Evolutionary conservation across 2,888 invertebrate species (phyloP), one percentile per base, ranked within the genome.

Genomic region (Polyploca ridens): DNA sequence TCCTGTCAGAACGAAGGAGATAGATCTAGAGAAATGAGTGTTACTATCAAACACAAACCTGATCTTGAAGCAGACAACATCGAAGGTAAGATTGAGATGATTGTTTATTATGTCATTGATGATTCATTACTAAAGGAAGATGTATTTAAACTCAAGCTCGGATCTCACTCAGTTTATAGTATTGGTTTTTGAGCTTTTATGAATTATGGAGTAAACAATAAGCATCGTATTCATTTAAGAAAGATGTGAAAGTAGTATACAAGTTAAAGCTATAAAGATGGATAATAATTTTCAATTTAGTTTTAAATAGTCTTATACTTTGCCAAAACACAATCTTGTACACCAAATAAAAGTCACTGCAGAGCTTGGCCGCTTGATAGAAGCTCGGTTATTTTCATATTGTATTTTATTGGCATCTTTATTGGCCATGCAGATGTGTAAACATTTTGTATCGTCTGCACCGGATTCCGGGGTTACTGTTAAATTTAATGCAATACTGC

Each of bases 391-490:
- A 88, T 89, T 89, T 87, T 81, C 79, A 84, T 83, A 85, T 83
- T 76, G 83, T 77, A 84, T 83, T 84, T 86, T 84, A 88, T 86
- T 80, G 78, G 77, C 83, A 73, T 79, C 84, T 89, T 89, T 86
- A 89, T 83, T 84, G 78, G 79, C 77, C 80, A 77, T 81, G 82
- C 89, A 91, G 89, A 91, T 90, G 88, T 90, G 87, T 86, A 90
- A 91, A 90, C 90, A 90, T 69, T 72, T 69, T 72, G 74, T 75
- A 75, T 77, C 70, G 63, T 73, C 72, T 68, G 76, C 74, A 74
- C 70, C 76, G 81, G 81, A 85, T 84, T 86, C 82, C 81, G 76
- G 79, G 76, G 69, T 69, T 61, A 72, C 67, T 65, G 67, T 73
- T 62, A 66, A 70, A 69, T 63, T 67, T 16, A 63, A 58, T 63